phyloP scores from a whole-genome alignment of 2,797 vertebrate species.

The Sebastiscus tertius region DNA sequence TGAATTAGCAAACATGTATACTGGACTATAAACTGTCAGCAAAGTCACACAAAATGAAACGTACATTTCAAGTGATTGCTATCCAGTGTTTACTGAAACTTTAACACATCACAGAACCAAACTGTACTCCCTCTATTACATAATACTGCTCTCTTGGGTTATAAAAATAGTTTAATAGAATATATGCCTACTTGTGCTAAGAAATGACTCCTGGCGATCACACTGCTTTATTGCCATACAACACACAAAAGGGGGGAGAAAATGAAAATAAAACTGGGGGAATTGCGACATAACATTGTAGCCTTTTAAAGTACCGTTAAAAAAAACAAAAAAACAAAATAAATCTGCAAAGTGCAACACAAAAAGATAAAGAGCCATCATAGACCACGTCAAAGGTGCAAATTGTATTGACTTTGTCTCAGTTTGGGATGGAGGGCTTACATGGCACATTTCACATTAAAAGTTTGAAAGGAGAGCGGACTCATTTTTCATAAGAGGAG shows the following conservation, averaged over 20 bases:
- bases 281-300: conserved; percentile 39
- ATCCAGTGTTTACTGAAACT: conserved; percentile 77
- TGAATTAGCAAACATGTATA: conserved; percentile 81
- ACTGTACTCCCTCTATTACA: conserved; percentile 65
- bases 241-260: conserved; percentile 31
- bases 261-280: conserved; percentile 35
- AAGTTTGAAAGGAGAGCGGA: conserved; percentile 7
- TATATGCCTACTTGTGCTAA: conserved; percentile 70
- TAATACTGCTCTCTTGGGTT: conserved; percentile 80
- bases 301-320: conserved; percentile 66
- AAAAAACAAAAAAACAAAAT: conserved; percentile 8
- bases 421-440: conserved; percentile 19
- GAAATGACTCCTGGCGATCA: conserved; percentile 53
- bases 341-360: conserved; percentile 79
- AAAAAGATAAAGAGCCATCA: conserved; percentile 46
- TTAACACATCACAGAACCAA: conserved; percentile 68
- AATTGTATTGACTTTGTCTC: conserved; percentile 40
- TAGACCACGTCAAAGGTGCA: conserved; percentile 69
- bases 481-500: conserved; percentile 8
- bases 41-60: conserved; percentile 82
- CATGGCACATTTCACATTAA: conserved; percentile 65
- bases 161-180: conserved; percentile 75
- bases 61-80: conserved; percentile 72
- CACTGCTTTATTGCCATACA: conserved; percentile 68
- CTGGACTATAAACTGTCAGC: conserved; percentile 79